phyloP scores from a whole-genome alignment of 2,113 vertebrate genomes.

The Balaenoptera acutorostrata region DNA sequence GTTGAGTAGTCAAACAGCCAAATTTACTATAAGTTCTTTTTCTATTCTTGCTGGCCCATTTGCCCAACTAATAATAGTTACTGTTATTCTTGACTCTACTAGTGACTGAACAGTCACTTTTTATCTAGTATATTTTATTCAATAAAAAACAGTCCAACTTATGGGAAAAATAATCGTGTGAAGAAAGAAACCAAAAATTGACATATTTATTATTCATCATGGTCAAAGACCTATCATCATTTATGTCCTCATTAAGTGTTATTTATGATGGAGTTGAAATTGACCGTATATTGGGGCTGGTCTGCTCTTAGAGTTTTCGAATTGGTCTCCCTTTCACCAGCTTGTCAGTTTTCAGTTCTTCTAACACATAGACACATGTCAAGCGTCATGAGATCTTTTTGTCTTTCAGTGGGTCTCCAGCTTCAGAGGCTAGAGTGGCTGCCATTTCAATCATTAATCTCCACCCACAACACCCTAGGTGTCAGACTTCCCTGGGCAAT shows the following conservation, averaged over 20 bases:
- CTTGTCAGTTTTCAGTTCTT: neutral
- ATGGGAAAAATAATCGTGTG: neutral
- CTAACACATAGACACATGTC: neutral
- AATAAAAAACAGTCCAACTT: neutral
- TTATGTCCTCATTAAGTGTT: neutral
- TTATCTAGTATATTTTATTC: conserved; percentile 16
- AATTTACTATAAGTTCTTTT: conserved; percentile 56
- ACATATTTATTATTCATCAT: neutral
- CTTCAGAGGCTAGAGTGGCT: neutral
- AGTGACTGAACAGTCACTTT: conserved; percentile 26
- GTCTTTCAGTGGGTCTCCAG: neutral
- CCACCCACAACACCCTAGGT: neutral
- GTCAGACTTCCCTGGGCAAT: neutral
- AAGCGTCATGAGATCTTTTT: neutral
- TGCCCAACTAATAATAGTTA: conserved; percentile 58
- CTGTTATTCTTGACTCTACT: conserved; percentile 29
- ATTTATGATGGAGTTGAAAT: neutral
- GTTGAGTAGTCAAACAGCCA: conserved; percentile 52
- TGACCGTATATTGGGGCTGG: neutral
- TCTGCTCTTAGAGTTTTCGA: neutral
- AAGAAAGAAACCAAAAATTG: neutral
- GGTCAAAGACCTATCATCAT: neutral
- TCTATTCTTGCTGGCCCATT: conserved; percentile 62
- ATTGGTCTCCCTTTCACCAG: neutral
- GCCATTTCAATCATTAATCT: neutral